Conservation (phyloP, 2,113 vertebrate genomes). For the Pteropus alecto region DNA sequence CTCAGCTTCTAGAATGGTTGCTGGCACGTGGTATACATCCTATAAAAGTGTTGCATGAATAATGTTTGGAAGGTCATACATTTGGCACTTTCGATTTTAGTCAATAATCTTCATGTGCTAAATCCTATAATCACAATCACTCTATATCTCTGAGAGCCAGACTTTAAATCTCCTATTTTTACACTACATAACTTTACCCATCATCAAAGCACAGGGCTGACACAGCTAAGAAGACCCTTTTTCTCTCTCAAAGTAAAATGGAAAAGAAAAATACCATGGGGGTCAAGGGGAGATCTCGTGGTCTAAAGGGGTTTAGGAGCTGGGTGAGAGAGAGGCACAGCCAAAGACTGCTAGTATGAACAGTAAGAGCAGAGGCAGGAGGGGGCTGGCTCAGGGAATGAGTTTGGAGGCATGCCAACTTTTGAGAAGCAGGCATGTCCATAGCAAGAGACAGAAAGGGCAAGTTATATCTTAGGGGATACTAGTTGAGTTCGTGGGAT, state of each 20-base stretch:
- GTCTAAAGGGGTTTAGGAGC: background rate
- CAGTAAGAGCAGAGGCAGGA: background rate
- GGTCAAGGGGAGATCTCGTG: background rate
- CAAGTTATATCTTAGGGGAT: background rate
- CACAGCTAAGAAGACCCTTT: background rate
- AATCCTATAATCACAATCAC: background rate
- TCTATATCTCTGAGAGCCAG: background rate
- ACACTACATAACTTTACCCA: background rate
- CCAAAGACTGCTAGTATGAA: background rate
- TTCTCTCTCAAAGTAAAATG: background rate
- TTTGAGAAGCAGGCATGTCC: background rate
- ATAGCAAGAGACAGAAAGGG: background rate
- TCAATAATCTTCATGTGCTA: background rate
- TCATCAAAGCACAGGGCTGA: background rate
- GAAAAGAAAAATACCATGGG: background rate
- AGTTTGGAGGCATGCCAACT: background rate
- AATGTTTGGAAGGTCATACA: background rate
- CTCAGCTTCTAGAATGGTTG: background rate
- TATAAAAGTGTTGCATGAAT: background rate
- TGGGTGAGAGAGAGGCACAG: rapidly evolving
- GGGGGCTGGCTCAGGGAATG: background rate
- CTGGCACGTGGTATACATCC: background rate
- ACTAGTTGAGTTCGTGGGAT: background rate
- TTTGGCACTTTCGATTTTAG: background rate
- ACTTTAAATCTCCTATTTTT: background rate